Evolutionary conservation across 2,113 vertebrate genomes (phyloP).

Genomic region (Plestiodon gilberti): DNA sequence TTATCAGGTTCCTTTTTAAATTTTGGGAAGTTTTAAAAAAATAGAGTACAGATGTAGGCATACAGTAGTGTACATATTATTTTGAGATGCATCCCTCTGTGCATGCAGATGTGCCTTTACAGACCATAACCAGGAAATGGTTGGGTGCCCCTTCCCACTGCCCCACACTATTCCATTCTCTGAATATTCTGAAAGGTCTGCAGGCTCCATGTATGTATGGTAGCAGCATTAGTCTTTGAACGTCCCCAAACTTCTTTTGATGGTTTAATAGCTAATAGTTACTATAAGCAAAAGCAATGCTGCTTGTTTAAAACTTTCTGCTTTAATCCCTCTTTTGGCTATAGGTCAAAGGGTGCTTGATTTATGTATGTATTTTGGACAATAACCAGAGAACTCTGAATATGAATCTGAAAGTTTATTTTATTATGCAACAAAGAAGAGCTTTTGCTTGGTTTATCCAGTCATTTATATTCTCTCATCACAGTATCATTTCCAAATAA

Average conservation of each 20-base stretch:
- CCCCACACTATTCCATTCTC: not conserved
- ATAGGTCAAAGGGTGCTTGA: constrained; percentile 10
- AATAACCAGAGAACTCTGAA: constrained; percentile 43
- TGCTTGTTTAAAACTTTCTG: not conserved
- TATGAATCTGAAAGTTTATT: constrained; percentile 24
- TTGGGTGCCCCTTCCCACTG: not conserved
- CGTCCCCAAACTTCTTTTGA: not conserved
- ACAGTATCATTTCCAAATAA: constrained; percentile 51
- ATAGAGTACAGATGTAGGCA: not conserved
- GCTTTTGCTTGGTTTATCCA: constrained; percentile 46
- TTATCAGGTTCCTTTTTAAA: not conserved
- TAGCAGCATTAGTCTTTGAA: not conserved
- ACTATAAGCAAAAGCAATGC: not conserved
- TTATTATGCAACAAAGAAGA: constrained; percentile 35
- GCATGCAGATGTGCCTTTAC: not conserved
- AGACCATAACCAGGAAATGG: not conserved
- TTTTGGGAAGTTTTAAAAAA: not conserved
- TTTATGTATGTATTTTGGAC: constrained; percentile 34
- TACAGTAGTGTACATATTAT: not conserved
- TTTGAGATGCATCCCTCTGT: not conserved
- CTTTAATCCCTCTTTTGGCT: not conserved
- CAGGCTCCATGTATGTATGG: not conserved
- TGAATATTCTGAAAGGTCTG: not conserved
- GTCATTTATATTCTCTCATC: constrained; percentile 26
- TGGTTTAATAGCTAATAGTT: not conserved